Conservation (phyloP, 2,888 invertebrate species). For the Noctua janthina region DNA sequence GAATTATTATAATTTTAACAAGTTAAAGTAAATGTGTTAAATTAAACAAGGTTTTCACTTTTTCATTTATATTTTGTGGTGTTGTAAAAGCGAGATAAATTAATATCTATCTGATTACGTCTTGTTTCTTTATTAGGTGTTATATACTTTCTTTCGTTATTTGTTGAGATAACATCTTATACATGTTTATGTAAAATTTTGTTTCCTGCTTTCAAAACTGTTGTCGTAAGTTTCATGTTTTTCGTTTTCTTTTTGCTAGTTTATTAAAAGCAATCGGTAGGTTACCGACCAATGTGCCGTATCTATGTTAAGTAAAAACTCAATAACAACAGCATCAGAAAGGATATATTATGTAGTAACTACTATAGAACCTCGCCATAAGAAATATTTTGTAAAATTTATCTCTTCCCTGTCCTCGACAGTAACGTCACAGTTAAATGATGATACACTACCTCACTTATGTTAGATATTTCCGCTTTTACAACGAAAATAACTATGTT, state of each 20-base stretch:
- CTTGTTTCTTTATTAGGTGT: slow-evolving; percentile 9
- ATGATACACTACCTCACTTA: background rate
- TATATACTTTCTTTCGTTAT: slow-evolving; percentile 26
- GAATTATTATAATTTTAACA: slow-evolving; percentile 56
- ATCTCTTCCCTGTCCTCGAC: slow-evolving; percentile 16
- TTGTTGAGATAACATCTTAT: slow-evolving; percentile 1
- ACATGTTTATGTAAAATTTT: background rate
- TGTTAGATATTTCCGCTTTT: background rate
- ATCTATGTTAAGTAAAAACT: background rate
- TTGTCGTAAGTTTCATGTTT: background rate
- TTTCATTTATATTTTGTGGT: slow-evolving; percentile 30
- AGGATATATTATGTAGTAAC: background rate
- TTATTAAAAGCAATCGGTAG: background rate
- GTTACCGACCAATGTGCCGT: background rate
- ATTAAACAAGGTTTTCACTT: slow-evolving; percentile 60
- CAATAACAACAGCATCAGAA: background rate
- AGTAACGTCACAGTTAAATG: slow-evolving; percentile 16
- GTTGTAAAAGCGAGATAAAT: slow-evolving; percentile 51
- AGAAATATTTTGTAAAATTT: slow-evolving; percentile 19
- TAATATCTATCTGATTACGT: slow-evolving; percentile 39
- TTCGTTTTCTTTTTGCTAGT: background rate
- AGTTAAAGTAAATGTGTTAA: slow-evolving; percentile 38
- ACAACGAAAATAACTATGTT: background rate
- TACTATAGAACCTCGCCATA: background rate
- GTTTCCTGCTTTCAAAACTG: background rate